Conservation (phyloP, 2,113 vertebrate genomes). For the Sylvilagus bachmani region DNA sequence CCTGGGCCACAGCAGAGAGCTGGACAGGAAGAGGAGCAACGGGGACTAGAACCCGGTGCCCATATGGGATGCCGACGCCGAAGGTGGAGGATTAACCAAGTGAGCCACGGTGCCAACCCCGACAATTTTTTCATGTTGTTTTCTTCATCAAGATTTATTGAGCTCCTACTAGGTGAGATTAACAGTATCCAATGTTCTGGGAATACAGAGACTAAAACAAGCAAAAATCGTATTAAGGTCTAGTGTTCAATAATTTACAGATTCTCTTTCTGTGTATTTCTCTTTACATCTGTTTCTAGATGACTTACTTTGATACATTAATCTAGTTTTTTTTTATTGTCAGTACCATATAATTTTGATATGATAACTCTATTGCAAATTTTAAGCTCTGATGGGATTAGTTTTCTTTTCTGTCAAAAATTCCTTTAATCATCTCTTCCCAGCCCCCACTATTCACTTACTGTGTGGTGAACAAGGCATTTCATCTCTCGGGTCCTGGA, state of each 20-base stretch:
- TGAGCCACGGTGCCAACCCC: too few relatives aligned
- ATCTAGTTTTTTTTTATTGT: background rate
- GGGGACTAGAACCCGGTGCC: too few relatives aligned
- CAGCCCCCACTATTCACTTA: background rate
- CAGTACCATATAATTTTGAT: background rate
- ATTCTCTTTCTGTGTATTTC: background rate
- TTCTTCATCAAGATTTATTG: slow-evolving; percentile 3
- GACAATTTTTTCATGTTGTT: background rate
- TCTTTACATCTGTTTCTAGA: background rate
- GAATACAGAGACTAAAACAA: background rate
- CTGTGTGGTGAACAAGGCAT: background rate
- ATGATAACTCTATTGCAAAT: background rate
- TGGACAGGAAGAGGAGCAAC: too few relatives aligned
- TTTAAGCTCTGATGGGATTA: background rate
- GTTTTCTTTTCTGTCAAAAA: background rate
- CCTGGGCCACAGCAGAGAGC: too few relatives aligned
- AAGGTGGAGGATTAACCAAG: too few relatives aligned
- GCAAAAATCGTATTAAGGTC: background rate
- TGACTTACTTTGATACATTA: background rate
- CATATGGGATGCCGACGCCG: too few relatives aligned
- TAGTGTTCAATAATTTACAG: background rate
- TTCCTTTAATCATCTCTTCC: background rate
- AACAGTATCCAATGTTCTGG: background rate
- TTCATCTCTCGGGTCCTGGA: background rate
- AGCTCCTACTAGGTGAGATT: background rate